A percentile compares a stretch with the other conserved stretches of the same genome.
Conservation (phyloP, 2,888 invertebrate species). For the Sminthurides aquaticus region DNA sequence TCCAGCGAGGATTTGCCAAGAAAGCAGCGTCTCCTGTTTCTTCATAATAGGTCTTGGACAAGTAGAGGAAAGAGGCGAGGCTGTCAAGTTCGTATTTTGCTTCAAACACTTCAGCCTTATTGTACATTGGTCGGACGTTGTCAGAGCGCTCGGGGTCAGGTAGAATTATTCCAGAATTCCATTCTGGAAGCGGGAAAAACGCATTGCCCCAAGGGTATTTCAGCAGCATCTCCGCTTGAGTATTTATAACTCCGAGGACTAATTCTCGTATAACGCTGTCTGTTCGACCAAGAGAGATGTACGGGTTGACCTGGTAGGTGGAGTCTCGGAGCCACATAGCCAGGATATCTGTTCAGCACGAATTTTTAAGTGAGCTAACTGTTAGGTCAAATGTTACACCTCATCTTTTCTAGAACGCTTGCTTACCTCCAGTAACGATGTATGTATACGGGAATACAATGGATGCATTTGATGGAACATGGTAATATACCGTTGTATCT, state of each 20-base stretch:
- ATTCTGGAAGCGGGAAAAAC: slow-evolving; percentile 34
- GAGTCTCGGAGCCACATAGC: slow-evolving; percentile 42
- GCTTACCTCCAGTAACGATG: slow-evolving; percentile 39
- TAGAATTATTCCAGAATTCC: slow-evolving; percentile 30
- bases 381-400: not conserved
- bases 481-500: slow-evolving; percentile 36
- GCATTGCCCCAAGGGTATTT: slow-evolving; percentile 38
- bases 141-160: slow-evolving; percentile 25
- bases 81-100: slow-evolving; percentile 36
- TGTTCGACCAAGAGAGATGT: slow-evolving; percentile 30
- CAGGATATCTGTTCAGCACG: slow-evolving; percentile 28
- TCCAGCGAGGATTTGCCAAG: slow-evolving; percentile 32
- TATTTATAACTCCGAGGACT: slow-evolving; percentile 38
- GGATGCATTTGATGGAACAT: slow-evolving; percentile 1
- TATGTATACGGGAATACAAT: slow-evolving; percentile 33
- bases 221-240: slow-evolving; percentile 37
- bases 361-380: not conserved
- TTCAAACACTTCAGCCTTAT: slow-evolving; percentile 35
- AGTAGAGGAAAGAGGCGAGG: slow-evolving; percentile 35
- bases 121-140: slow-evolving; percentile 28
- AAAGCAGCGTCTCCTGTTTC: slow-evolving; percentile 30
- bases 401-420: not conserved
- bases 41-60: slow-evolving; percentile 34
- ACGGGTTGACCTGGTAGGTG: slow-evolving; percentile 41
- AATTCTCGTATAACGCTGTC: slow-evolving; percentile 30